These are phyloP conservation scores for Empis livida DNA, from an alignment of 2,888 invertebrate species.

Conservation along the genomic window DNA sequence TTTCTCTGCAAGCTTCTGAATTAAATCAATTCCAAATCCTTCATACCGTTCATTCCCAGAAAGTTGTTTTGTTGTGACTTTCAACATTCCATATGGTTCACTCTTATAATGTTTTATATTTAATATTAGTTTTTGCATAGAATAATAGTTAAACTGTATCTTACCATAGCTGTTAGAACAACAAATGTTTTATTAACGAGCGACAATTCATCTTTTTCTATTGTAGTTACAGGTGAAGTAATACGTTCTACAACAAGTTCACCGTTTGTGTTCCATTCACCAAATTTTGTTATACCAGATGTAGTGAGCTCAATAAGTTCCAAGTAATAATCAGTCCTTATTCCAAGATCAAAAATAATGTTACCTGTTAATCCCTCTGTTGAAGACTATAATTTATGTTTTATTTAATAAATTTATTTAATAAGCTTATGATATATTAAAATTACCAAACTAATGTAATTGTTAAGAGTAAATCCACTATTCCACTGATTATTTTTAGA, in stretches of 20 bases:
- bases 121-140: too few species aligned
- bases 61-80: slow-evolving; percentile 49
- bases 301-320: slow-evolving; percentile 53
- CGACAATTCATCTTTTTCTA: slow-evolving; percentile 41
- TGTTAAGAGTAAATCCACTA: slow-evolving; percentile 69
- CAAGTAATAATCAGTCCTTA: slow-evolving; percentile 53
- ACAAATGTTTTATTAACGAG: slow-evolving; percentile 59
- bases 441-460: slow-evolving; percentile 48
- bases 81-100: slow-evolving; percentile 74
- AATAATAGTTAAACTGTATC: slow-evolving; percentile 18
- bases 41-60: slow-evolving; percentile 73
- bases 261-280: slow-evolving; percentile 46
- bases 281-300: slow-evolving; percentile 52
- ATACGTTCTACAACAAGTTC: slow-evolving; percentile 40
- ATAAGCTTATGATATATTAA: too few species aligned
- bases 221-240: slow-evolving; percentile 29
- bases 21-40: slow-evolving; percentile 80
- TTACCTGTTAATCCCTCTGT: slow-evolving; percentile 58
- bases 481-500: slow-evolving; percentile 53
- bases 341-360: slow-evolving; percentile 69
- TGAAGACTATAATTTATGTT: slow-evolving; percentile 43
- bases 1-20: slow-evolving; percentile 62
- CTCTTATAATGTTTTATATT: too few species aligned
- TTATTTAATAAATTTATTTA: not conserved
- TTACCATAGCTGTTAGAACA: slow-evolving; percentile 60